A percentile compares a stretch with the other conserved stretches of the same genome.
Evolutionary conservation across 2,888 invertebrate genomes (phyloP).

Genomic region (Cyclophora punctaria): DNA sequence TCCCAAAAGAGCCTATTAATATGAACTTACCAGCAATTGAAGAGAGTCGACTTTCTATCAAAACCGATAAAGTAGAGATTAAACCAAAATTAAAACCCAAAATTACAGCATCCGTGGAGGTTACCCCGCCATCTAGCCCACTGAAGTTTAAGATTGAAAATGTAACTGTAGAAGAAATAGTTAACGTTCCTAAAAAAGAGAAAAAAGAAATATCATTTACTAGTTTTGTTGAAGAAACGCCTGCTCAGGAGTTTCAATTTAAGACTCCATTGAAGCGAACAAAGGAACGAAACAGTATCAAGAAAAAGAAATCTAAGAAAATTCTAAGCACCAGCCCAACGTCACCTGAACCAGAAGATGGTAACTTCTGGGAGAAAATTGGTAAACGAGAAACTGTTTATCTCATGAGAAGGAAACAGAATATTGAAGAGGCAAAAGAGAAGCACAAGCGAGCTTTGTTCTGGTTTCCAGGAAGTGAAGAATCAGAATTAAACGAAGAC

Average conservation of each 20-base stretch:
- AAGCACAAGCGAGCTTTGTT: constrained; percentile 46
- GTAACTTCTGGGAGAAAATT: constrained; percentile 80
- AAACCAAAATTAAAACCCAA: constrained; percentile 65
- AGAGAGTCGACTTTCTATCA: constrained; percentile 51
- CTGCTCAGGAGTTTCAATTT: constrained; percentile 15
- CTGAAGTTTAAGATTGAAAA: constrained; percentile 75
- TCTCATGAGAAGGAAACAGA: constrained; percentile 72
- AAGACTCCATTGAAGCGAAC: constrained; percentile 18
- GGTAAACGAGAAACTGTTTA: constrained; percentile 79
- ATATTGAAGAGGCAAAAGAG: constrained; percentile 56
- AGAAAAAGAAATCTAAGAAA: constrained; percentile 25
- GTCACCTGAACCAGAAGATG: constrained; percentile 60
- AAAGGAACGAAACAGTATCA: constrained; percentile 32
- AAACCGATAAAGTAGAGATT: constrained; percentile 26
- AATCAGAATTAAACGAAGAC: constrained; percentile 1
- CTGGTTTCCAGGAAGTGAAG: constrained; percentile 55
- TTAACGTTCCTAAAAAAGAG: constrained; percentile 44
- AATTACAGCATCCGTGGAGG: constrained; percentile 72
- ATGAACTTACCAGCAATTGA: constrained; percentile 57
- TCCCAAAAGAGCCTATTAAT: constrained; percentile 41
- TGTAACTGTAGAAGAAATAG: constrained; percentile 76
- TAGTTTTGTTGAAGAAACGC: constrained; percentile 38
- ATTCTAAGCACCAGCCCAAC: constrained; percentile 24
- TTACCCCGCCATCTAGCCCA: constrained; percentile 58
- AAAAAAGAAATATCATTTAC: constrained; percentile 58